A percentile compares a stretch with the other conserved stretches of the same genome.
phyloP scores from a whole-genome alignment of 1,140 invertebrate species.

The Eriosoma lanigerum region DNA sequence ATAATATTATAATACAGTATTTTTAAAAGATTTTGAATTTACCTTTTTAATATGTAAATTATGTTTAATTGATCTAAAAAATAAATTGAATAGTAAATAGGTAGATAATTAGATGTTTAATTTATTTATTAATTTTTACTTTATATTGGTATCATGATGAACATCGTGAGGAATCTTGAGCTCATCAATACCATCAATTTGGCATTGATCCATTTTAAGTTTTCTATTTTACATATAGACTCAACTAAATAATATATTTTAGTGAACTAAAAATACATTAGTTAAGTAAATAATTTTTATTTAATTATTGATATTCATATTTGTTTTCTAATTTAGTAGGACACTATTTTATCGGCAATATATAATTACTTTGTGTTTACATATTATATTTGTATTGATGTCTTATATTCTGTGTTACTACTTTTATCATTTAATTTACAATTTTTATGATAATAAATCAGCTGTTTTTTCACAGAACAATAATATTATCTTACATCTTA shows the following conservation, averaged over 20 bases:
- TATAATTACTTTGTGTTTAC: too few relatives aligned
- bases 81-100: background rate
- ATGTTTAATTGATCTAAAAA: conserved; percentile 37
- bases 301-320: too few relatives aligned
- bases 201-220: conserved; percentile 32
- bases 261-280: background rate
- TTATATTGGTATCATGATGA: conserved; percentile 32
- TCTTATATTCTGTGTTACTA: too few relatives aligned
- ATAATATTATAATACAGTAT: background rate
- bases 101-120: background rate
- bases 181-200: conserved; percentile 29
- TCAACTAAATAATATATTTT: background rate
- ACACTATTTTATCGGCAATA: too few relatives aligned
- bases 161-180: conserved; percentile 1
- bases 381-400: too few relatives aligned
- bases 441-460: background rate
- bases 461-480: conserved; percentile 4
- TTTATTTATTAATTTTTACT: background rate
- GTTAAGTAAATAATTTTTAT: too few relatives aligned
- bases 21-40: conserved; percentile 2
- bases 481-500: conserved; percentile 3
- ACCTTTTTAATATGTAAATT: conserved; percentile 45
- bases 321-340: too few relatives aligned
- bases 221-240: background rate
- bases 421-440: background rate